Evolutionary conservation across 2,113 vertebrate genomes (phyloP).

Genomic region (Neomonachus schauinslandi): DNA sequence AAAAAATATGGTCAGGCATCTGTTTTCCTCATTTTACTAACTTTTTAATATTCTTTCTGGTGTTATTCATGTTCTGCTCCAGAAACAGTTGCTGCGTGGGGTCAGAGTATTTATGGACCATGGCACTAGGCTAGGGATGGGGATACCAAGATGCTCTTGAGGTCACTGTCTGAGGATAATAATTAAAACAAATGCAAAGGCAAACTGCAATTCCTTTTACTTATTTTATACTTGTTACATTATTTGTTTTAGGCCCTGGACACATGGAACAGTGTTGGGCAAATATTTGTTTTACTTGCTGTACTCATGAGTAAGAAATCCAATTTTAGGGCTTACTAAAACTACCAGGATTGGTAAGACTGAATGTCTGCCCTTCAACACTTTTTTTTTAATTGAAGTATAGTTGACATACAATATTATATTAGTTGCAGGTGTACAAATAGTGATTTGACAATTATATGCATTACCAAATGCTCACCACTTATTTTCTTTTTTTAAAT

Average conservation of each 20-base stretch:
- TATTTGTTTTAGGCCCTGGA: background rate
- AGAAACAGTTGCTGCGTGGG: background rate
- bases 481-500: background rate
- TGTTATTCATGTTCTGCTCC: background rate
- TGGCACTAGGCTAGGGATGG: no score
- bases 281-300: background rate
- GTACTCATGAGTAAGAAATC: background rate
- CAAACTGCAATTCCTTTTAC: background rate
- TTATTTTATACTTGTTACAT: background rate
- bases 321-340: background rate
- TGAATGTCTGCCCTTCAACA: background rate
- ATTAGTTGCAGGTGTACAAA: background rate
- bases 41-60: background rate
- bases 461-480: background rate
- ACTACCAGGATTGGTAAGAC: background rate
- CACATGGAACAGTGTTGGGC: background rate
- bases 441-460: background rate
- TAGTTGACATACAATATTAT: background rate
- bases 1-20: background rate
- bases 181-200: background rate
- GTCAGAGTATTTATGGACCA: background rate
- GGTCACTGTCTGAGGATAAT: background rate
- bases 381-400: background rate
- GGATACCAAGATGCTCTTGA: background rate
- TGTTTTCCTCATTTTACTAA: background rate